These are phyloP conservation scores for Erebia epiphron DNA, from an alignment of 2,888 invertebrate species.

Conservation along the genomic window DNA sequence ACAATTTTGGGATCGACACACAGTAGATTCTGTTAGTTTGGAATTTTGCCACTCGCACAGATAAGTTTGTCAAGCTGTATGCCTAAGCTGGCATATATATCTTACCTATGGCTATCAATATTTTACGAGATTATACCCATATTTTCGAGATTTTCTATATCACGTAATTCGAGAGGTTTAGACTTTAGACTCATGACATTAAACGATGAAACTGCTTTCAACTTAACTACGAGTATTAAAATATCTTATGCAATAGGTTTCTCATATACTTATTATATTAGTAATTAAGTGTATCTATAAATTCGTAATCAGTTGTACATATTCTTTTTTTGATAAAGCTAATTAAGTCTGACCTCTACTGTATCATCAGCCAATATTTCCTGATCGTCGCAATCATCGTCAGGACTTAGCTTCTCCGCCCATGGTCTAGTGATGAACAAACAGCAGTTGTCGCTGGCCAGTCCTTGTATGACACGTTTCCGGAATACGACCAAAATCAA, in stretches of 20 bases:
- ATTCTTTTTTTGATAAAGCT: conserved; percentile 20
- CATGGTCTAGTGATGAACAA: conserved; percentile 57
- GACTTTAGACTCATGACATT: neutral
- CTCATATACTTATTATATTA: neutral
- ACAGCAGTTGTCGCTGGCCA: conserved; percentile 71
- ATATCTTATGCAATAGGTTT: neutral
- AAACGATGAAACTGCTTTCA: neutral
- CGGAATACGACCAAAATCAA: conserved; percentile 83
- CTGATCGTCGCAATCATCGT: conserved; percentile 70
- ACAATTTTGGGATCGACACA: too few relatives aligned
- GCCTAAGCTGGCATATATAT: neutral
- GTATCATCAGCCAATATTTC: conserved; percentile 69
- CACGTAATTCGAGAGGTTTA: neutral
- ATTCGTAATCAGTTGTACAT: neutral
- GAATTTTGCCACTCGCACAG: too few relatives aligned
- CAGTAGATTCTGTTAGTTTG: too few relatives aligned
- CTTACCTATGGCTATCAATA: neutral
- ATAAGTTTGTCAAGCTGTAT: neutral
- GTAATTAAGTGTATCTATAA: neutral
- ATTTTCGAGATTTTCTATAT: neutral
- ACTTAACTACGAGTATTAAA: neutral
- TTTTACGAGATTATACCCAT: neutral
- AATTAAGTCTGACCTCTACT: conserved; percentile 73
- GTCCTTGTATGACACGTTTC: conserved; percentile 77
- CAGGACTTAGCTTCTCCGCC: conserved; percentile 67